Percentiles rank a stretch among this genome's conserved stretches.
Conservation (phyloP, 2,113 vertebrate genomes). For the Lagopus muta region DNA sequence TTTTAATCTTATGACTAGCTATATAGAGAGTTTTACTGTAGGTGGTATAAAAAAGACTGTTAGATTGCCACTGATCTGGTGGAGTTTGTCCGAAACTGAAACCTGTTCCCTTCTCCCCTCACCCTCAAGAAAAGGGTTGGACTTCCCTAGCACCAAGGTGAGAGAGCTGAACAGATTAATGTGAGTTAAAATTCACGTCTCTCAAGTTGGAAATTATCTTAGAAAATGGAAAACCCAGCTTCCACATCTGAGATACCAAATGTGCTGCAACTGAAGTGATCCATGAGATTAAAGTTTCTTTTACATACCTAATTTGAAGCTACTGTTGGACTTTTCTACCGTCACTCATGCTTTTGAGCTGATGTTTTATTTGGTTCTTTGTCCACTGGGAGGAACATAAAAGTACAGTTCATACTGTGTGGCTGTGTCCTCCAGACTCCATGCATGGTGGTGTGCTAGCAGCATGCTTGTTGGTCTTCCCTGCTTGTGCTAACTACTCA, state of each 20-base stretch:
- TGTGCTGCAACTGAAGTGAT: neutral
- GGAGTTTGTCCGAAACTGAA: conserved; percentile 57
- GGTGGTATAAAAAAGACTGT: conserved; percentile 72
- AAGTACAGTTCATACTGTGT: neutral
- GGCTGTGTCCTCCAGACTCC: fast-evolving
- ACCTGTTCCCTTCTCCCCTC: neutral
- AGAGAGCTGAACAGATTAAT: neutral
- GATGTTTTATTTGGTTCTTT: neutral
- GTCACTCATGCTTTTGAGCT: neutral
- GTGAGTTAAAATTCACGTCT: neutral
- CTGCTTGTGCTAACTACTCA: neutral
- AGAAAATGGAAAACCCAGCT: neutral
- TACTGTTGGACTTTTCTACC: neutral
- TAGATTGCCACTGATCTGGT: conserved; percentile 64
- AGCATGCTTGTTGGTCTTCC: neutral
- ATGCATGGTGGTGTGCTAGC: neutral
- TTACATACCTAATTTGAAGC: neutral
- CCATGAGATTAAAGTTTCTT: neutral
- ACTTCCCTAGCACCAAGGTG: conserved; percentile 2
- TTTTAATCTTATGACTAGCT: conserved; percentile 78
- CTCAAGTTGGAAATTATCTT: conserved; percentile 22
- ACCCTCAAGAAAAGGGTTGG: conserved; percentile 17
- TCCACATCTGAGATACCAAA: neutral
- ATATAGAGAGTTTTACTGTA: conserved; percentile 66
- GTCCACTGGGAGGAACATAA: neutral